Percentiles rank a stretch among this genome's conserved stretches.
phyloP scores from a whole-genome alignment of 2,113 vertebrate genomes.

The Hydrochoerus hydrochaeris region DNA sequence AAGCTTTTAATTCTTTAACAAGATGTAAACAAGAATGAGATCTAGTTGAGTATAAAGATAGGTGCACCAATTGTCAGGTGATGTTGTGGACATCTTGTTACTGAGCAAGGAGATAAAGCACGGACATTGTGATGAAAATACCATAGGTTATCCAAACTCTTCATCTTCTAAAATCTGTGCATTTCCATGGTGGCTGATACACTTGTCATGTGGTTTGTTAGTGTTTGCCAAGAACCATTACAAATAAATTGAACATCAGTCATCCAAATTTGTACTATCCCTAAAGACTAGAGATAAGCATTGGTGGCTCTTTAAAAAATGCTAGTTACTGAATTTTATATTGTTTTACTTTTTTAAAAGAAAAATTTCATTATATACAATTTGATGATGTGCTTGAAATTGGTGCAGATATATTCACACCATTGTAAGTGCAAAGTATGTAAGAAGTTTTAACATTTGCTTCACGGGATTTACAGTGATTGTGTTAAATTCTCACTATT shows the following conservation, averaged over 20 bases:
- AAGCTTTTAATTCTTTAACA: constrained; percentile 82
- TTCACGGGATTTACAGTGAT: constrained; percentile 77
- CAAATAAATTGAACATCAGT: constrained; percentile 79
- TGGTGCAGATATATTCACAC: constrained; percentile 82
- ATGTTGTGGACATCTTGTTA: constrained; percentile 82
- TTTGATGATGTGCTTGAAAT: constrained; percentile 87
- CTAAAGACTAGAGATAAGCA: constrained; percentile 78
- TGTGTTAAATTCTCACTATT: constrained; percentile 81
- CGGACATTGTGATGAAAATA: constrained; percentile 80
- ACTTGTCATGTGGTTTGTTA: constrained; percentile 82
- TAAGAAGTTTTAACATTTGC: constrained; percentile 78
- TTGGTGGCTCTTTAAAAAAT: constrained; percentile 83
- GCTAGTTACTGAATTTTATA: constrained; percentile 83
- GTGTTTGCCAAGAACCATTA: constrained; percentile 83
- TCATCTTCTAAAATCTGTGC: constrained; percentile 81
- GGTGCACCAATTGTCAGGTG: constrained; percentile 75
- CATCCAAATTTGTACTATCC: constrained; percentile 78
- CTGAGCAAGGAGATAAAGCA: constrained; percentile 78
- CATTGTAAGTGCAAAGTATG: constrained; percentile 83
- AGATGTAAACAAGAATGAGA: constrained; percentile 82
- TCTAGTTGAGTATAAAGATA: constrained; percentile 69
- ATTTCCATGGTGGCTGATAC: constrained; percentile 83
- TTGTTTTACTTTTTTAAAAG: constrained; percentile 80
- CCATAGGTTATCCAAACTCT: constrained; percentile 76
- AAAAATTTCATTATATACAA: constrained; percentile 77